phyloP scores from a whole-genome alignment of 2,888 invertebrate genomes.

The Stomorhina lunata region DNA sequence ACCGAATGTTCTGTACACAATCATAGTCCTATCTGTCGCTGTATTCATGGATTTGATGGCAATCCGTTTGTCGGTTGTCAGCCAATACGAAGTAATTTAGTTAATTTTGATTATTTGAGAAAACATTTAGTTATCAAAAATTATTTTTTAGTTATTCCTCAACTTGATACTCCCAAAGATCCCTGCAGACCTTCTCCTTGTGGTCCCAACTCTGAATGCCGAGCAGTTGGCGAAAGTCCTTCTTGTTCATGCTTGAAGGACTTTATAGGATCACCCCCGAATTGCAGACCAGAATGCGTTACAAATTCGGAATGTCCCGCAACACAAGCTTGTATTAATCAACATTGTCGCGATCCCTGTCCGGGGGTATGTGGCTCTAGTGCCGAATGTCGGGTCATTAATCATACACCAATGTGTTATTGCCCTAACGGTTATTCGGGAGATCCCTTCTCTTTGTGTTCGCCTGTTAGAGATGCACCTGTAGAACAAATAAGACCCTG shows the following conservation, averaged over 20 bases:
- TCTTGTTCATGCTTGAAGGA: conserved; percentile 86
- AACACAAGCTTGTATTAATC: conserved; percentile 87
- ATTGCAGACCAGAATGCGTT: conserved; percentile 89
- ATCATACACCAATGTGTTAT: conserved; percentile 83
- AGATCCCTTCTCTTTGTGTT: conserved; percentile 81
- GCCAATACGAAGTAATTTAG: conserved; percentile 77
- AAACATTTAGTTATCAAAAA: conserved; percentile 12
- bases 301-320: conserved; percentile 88
- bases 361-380: conserved; percentile 84
- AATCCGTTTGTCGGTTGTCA: conserved; percentile 81
- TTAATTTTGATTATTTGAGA: neutral
- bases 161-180: conserved; percentile 76
- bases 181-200: conserved; percentile 89
- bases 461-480: conserved; percentile 69
- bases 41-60: conserved; percentile 80
- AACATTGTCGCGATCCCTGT: conserved; percentile 87
- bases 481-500: conserved; percentile 81
- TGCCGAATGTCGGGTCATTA: conserved; percentile 82
- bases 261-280: conserved; percentile 87
- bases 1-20: conserved; percentile 89
- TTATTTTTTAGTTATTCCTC: conserved; percentile 68
- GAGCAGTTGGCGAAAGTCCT: conserved; percentile 83
- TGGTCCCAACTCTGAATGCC: conserved; percentile 88
- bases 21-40: conserved; percentile 89
- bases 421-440: conserved; percentile 82